These are phyloP conservation scores for Acanthurus tractus DNA, from an alignment of 2,797 vertebrate species.

Conservation along the genomic window DNA sequence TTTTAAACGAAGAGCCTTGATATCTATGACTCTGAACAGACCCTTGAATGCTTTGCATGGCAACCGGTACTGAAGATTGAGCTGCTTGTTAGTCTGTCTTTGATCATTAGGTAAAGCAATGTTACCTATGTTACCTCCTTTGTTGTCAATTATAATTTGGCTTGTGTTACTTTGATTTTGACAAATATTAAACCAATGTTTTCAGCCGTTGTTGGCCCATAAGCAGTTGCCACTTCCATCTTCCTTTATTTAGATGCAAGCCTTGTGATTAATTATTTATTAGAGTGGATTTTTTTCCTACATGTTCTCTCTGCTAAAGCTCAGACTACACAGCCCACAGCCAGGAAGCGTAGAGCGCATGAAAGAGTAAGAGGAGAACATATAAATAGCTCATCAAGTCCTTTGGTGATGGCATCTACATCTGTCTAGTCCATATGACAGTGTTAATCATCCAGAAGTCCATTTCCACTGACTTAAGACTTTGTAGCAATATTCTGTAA, in stretches of 20 bases:
- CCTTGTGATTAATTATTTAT: constrained; percentile 70
- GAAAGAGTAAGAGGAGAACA: constrained; percentile 24
- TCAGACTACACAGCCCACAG: constrained; percentile 35
- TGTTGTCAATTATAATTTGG: constrained; percentile 65
- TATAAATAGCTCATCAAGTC: constrained; percentile 55
- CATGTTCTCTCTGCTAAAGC: constrained; percentile 29
- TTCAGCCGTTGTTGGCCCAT: constrained; percentile 40
- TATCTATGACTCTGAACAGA: constrained; percentile 2
- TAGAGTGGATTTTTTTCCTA: constrained; percentile 52
- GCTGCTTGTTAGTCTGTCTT: constrained; percentile 67
- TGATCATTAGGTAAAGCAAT: constrained; percentile 70
- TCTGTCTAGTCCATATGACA: constrained; percentile 62
- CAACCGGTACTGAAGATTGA: constrained; percentile 54
- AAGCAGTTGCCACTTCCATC: constrained; percentile 19
- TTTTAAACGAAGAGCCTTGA: neutral
- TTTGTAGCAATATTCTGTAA: constrained; percentile 8
- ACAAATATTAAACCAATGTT: constrained; percentile 63
- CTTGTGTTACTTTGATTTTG: constrained; percentile 65
- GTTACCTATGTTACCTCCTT: constrained; percentile 61
- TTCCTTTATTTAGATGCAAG: constrained; percentile 34
- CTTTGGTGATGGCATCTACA: constrained; percentile 53
- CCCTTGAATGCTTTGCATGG: constrained; percentile 26
- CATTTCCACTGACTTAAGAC: constrained; percentile 37
- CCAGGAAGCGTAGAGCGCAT: constrained; percentile 31
- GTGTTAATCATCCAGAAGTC: constrained; percentile 18